Base-by-base conservation (phyloP, 1,140 invertebrate species). In the Zaprionus ghesquierei region DNA sequence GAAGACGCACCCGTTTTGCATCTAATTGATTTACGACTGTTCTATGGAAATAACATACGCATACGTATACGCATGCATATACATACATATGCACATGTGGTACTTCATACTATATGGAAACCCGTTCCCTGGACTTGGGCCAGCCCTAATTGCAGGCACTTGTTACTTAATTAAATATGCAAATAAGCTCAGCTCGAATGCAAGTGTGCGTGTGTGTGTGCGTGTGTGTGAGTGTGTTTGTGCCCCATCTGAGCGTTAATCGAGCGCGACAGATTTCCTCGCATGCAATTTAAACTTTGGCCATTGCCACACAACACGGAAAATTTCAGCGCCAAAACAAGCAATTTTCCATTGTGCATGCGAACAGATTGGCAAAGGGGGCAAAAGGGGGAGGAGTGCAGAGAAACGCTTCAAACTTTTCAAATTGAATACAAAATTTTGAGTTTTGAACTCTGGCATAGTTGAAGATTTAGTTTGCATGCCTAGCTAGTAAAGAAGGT, bases 141-240 rank as follows among this genome's bases (percentile, higher is more conserved):
- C 70, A 41, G n/a, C 4, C 70, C 49, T 80, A 80, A 80, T 80
- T 80, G 77, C 71, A 59, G 63, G 74, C 75, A 77, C 75, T 80
- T 80, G 77, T 80, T 80, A 77, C 75, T 80, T 80, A 80, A 77
- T 80, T 80, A 77, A 80, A 80, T 58, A 35, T 54, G 51, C 49
- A 51, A 27, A 51, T 51, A 27, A 51, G 49, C 49, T n/a, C 49
- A 12, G 53, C 29, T 35, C 20, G 9, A 22, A 22, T 46, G 41
- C 18, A 46, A 22, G 10, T 22, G 1, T 12, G 12, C 6, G n/a
- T 23, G 38, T 68, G 29, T 35, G 18, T 49, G 44, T 20, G 25
- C 31, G 20, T 29, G 22, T 60, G 50, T 53, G 55, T 29, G 20
- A 33, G 22, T 46, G 44, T 27, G 33, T 46, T 10, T 31, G 22